phyloP scores from a whole-genome alignment of 1,140 invertebrate genomes.

The Condylostylus longicornis region DNA sequence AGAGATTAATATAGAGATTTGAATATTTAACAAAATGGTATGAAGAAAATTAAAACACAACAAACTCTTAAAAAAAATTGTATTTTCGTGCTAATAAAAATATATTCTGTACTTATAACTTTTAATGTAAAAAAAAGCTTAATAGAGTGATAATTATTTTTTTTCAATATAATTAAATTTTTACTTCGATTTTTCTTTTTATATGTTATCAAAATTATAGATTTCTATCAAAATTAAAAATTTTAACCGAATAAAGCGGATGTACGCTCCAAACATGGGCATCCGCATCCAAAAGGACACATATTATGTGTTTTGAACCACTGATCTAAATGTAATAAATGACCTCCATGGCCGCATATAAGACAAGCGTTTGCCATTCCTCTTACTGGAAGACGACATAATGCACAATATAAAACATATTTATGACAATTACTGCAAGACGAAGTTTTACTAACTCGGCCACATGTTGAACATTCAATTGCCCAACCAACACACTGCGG shows the following conservation, averaged over 20 bases:
- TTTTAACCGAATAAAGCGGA: slow-evolving; percentile 18
- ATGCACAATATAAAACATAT: slow-evolving; percentile 56
- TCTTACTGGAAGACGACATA: slow-evolving; percentile 73
- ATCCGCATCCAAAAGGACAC: slow-evolving; percentile 69
- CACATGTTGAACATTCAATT: slow-evolving; percentile 56
- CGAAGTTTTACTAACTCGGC: slow-evolving; percentile 38
- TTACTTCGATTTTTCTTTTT: no score
- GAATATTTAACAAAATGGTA: no score
- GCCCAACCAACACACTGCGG: slow-evolving; percentile 61
- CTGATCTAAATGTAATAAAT: slow-evolving; percentile 59
- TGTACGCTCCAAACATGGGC: slow-evolving; percentile 58
- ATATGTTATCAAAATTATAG: no score
- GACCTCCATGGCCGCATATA: slow-evolving; percentile 82
- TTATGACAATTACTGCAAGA: slow-evolving; percentile 55
- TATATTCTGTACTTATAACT: no score
- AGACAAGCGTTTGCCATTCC: slow-evolving; percentile 71
- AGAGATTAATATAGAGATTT: no score
- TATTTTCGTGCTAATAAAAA: no score
- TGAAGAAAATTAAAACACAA: no score
- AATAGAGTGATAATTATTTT: no score
- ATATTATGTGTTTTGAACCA: slow-evolving; percentile 56
- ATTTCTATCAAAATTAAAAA: no score
- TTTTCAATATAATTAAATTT: no score
- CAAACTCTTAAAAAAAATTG: no score
- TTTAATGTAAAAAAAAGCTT: no score